phyloP scores from a whole-genome alignment of 2,113 vertebrate species.

The Pygoscelis adeliae region DNA sequence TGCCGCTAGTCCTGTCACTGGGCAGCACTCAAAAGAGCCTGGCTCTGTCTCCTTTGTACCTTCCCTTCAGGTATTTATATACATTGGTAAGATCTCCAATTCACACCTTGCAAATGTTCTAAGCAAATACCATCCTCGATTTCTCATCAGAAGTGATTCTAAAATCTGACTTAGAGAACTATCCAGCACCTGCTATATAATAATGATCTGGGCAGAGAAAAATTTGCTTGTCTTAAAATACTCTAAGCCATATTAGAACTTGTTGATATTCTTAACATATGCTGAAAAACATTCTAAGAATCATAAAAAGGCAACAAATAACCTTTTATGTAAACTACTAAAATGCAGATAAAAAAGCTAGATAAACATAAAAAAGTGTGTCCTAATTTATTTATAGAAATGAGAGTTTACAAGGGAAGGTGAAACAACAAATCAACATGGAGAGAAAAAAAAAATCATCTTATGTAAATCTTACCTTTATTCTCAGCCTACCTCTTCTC shows the following conservation, averaged over 20 bases:
- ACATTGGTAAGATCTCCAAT: not conserved
- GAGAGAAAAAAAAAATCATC: not conserved
- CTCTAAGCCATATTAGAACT: not conserved
- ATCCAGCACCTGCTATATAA: not conserved
- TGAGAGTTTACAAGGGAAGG: not conserved
- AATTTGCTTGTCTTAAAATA: not conserved
- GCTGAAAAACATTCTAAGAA: not conserved
- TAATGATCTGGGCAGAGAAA: not conserved
- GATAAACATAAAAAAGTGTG: not conserved
- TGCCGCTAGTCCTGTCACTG: not conserved
- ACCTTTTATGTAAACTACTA: not conserved
- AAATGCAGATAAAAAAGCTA: not conserved
- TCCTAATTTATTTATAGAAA: slow-evolving; percentile 11
- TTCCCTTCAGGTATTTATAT: not conserved
- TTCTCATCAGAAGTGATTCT: not conserved
- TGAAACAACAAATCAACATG: not conserved
- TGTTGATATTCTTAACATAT: not conserved
- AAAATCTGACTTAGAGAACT: not conserved
- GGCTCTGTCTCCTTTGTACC: not conserved
- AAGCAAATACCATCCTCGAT: not conserved
- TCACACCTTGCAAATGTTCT: not conserved
- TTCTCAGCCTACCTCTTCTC: not conserved
- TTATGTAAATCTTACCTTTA: not conserved
- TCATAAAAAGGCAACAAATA: not conserved
- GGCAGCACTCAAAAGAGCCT: not conserved